Conservation (phyloP, 2,888 invertebrate genomes). For the Troides oblongomaculatus region DNA sequence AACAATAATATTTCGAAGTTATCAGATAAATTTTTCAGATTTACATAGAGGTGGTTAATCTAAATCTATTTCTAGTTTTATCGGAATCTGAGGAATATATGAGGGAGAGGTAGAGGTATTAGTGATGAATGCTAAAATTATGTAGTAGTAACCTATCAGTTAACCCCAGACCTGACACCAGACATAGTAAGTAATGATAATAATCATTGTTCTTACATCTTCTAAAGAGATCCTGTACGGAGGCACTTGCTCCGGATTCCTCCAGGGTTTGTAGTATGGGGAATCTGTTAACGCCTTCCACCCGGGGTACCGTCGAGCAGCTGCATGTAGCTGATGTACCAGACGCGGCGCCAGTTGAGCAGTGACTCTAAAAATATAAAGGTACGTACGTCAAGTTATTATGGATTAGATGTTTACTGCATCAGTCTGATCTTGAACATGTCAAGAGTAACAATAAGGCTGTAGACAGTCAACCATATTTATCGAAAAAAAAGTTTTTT, state of each 20-base stretch:
- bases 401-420: background rate
- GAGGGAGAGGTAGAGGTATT: no score
- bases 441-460: no score
- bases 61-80: no score
- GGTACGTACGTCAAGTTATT: background rate
- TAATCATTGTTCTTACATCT: conserved; percentile 78
- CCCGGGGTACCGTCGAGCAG: conserved; percentile 87
- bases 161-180: no score
- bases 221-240: conserved; percentile 84
- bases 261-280: conserved; percentile 92
- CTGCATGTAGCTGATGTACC: conserved; percentile 89
- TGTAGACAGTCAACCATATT: no score
- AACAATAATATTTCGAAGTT: conserved; percentile 31
- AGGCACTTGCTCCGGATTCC: conserved; percentile 90
- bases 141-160: no score
- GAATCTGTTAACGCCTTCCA: conserved; percentile 89
- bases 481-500: no score
- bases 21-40: background rate
- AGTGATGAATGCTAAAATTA: no score
- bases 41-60: no score
- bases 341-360: conserved; percentile 93
- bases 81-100: no score
- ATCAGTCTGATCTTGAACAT: no score
- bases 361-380: conserved; percentile 75
- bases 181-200: no score